Evolutionary conservation across 2,113 vertebrate species (phyloP).

Genomic region (Rhea americana): DNA sequence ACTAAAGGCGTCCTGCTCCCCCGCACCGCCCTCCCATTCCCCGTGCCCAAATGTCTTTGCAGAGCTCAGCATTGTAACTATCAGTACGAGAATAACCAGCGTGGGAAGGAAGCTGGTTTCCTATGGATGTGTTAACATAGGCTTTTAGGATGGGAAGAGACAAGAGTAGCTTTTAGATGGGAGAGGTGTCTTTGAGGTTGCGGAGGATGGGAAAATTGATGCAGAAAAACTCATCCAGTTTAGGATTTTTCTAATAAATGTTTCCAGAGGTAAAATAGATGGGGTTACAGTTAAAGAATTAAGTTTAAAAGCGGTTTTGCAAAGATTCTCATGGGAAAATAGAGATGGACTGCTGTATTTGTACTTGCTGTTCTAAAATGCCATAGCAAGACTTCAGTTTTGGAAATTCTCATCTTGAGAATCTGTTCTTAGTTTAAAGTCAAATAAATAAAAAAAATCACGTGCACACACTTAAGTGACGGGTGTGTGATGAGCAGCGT

Average conservation of each 20-base stretch:
- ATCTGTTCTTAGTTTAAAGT: slow-evolving; percentile 42
- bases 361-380: neutral
- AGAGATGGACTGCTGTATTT: slow-evolving; percentile 23
- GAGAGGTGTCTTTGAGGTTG: neutral
- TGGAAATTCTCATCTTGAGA: slow-evolving; percentile 35
- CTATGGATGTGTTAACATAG: neutral
- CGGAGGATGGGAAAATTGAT: neutral
- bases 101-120: neutral
- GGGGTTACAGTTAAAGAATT: slow-evolving; percentile 3
- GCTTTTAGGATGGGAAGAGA: neutral
- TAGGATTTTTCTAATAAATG: neutral
- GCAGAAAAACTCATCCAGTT: neutral
- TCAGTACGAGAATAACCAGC: slow-evolving; percentile 16
- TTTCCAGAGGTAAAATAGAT: slow-evolving; percentile 21
- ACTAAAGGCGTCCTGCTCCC: neutral
- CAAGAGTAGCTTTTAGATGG: neutral
- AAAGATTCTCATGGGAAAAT: slow-evolving; percentile 26
- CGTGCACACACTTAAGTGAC: neutral
- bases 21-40: neutral
- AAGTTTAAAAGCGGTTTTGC: neutral
- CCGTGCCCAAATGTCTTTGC: neutral
- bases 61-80: neutral
- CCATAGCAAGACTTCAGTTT: slow-evolving; percentile 31
- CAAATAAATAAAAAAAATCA: neutral
- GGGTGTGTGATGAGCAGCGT: neutral